phyloP scores from a whole-genome alignment of 1,140 invertebrate species.

The Drosophila repletoides region DNA sequence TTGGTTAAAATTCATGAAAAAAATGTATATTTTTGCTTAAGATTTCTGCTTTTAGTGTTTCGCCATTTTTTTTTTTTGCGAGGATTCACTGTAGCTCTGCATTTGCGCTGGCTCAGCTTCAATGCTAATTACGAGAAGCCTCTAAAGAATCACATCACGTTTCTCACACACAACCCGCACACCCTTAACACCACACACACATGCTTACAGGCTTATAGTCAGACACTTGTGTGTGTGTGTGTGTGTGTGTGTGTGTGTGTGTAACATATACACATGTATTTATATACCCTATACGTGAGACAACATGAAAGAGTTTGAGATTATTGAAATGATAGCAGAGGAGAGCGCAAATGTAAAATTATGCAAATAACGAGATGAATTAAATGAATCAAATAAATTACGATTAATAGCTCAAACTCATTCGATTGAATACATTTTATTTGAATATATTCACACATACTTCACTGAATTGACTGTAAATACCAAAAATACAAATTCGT shows the following conservation, averaged over 20 bases:
- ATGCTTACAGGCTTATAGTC: conserved; percentile 15
- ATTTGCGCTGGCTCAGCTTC: conserved; percentile 57
- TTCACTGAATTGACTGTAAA: too few relatives aligned
- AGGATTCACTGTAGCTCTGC: too few relatives aligned
- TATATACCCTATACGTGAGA: too few relatives aligned
- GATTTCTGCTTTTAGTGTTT: too few relatives aligned
- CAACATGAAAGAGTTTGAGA: conserved; percentile 17
- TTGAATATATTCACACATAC: not conserved
- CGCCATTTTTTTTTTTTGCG: too few relatives aligned
- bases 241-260: too few relatives aligned
- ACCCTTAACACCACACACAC: not conserved
- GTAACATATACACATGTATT: not conserved
- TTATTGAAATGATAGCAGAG: conserved; percentile 21
- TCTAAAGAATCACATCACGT: conserved; percentile 60
- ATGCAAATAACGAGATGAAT: conserved; percentile 49
- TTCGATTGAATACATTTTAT: conserved; percentile 12
- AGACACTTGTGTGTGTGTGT: too few relatives aligned
- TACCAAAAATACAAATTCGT: too few relatives aligned
- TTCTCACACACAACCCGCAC: conserved; percentile 9
- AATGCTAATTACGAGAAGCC: conserved; percentile 63
- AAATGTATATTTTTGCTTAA: too few relatives aligned
- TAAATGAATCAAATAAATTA: conserved; percentile 53
- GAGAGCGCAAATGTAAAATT: conserved; percentile 31
- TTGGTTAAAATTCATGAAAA: too few relatives aligned
- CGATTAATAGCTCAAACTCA: conserved; percentile 37